Conservation (phyloP, 2,888 invertebrate genomes). For the Muscina levida region DNA sequence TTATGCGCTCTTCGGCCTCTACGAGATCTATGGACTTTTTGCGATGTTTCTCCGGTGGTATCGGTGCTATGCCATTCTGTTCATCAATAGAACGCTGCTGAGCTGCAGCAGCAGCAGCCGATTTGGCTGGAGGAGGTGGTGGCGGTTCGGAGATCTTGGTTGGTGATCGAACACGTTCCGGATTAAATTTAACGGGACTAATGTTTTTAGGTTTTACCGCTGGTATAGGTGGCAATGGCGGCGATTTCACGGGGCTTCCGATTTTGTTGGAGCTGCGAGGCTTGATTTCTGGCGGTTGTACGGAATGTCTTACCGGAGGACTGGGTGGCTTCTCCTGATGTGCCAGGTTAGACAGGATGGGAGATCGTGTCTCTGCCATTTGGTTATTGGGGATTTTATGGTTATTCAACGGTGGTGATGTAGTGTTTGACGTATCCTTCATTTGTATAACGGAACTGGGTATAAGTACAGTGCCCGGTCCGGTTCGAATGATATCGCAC, state of each 20-base stretch:
- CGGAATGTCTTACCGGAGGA: slow-evolving; percentile 75
- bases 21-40: slow-evolving; percentile 78
- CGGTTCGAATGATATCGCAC: slow-evolving; percentile 80
- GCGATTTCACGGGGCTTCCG: slow-evolving; percentile 79
- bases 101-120: slow-evolving; percentile 75
- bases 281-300: slow-evolving; percentile 79
- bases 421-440: slow-evolving; percentile 69
- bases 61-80: slow-evolving; percentile 70
- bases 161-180: slow-evolving; percentile 77
- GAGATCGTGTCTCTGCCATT: slow-evolving; percentile 68
- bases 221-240: slow-evolving; percentile 79
- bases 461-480: slow-evolving; percentile 81
- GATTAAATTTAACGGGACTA: slow-evolving; percentile 77
- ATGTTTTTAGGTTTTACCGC: slow-evolving; percentile 78
- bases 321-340: slow-evolving; percentile 74
- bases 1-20: slow-evolving; percentile 71
- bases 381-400: slow-evolving; percentile 59
- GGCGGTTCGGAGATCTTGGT: slow-evolving; percentile 76
- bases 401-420: slow-evolving; percentile 57
- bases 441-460: slow-evolving; percentile 78
- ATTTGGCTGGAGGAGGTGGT: slow-evolving; percentile 75
- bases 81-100: slow-evolving; percentile 74
- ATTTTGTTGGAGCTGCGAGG: slow-evolving; percentile 77
- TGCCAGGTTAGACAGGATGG: slow-evolving; percentile 63
- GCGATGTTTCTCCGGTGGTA: slow-evolving; percentile 77